Conservation (phyloP, 2,888 invertebrate species). For the Ferrisia virgata region DNA sequence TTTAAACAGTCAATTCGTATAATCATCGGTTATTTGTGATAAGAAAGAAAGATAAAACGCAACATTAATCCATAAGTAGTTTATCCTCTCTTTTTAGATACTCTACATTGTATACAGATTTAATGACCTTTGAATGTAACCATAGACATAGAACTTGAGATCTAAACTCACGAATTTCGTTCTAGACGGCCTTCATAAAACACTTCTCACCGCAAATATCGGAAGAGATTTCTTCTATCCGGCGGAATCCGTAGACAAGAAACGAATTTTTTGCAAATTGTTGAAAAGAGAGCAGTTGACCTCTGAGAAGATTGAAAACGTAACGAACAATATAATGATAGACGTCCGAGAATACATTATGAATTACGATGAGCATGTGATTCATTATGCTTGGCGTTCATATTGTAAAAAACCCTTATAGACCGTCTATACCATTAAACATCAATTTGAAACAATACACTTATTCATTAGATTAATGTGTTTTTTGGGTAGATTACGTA, state of each 20-base stretch:
- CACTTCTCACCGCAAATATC: background rate
- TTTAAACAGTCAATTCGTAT: too few species aligned
- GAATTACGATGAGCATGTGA: background rate
- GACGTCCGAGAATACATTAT: background rate
- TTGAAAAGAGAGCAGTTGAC: background rate
- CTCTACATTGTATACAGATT: background rate
- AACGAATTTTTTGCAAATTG: background rate
- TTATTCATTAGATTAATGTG: background rate
- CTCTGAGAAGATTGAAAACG: background rate
- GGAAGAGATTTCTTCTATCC: slow-evolving; percentile 19
- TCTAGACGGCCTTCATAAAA: background rate
- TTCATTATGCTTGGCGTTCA: background rate
- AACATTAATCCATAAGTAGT: too few species aligned
- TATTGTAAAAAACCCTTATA: background rate
- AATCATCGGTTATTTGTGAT: too few species aligned
- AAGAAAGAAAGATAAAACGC: too few species aligned
- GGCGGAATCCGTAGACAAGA: background rate
- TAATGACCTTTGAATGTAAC: background rate
- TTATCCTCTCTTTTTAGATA: background rate
- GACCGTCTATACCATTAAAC: background rate
- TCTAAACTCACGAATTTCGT: background rate
- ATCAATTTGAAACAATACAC: background rate
- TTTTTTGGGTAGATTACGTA: background rate
- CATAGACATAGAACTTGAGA: background rate
- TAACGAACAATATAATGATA: background rate